Conservation (phyloP, 2,888 invertebrate species). For the Pachliopta kotzebuea region DNA sequence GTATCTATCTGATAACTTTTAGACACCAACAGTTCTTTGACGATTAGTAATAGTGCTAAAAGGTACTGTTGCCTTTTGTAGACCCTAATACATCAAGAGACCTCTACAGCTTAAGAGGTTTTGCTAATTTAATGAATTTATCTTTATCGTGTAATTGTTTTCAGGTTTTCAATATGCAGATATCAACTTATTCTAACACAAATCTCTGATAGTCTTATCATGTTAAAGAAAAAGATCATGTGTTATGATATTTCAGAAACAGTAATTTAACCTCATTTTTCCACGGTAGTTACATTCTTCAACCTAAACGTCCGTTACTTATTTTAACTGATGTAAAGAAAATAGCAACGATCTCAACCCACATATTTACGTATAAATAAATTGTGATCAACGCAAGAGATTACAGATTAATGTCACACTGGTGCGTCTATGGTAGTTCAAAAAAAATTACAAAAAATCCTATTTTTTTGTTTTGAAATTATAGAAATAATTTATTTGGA, state of each 20-base stretch:
- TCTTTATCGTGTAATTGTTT: too few species aligned
- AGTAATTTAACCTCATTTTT: conserved; percentile 25
- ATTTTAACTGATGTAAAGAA: conserved; percentile 25
- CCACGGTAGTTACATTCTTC: conserved; percentile 15
- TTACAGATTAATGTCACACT: conserved; percentile 7
- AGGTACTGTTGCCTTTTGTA: too few species aligned
- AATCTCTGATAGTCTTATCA: too few species aligned
- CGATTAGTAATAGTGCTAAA: too few species aligned
- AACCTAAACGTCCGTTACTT: conserved; percentile 20
- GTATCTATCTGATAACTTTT: not conserved
- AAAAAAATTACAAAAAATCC: not conserved
- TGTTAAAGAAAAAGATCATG: not conserved
- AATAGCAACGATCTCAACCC: conserved; percentile 26
- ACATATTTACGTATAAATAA: conserved; percentile 26
- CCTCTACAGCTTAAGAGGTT: too few species aligned
- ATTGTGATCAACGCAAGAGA: conserved; percentile 24
- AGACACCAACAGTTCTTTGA: too few species aligned
- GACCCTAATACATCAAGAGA: too few species aligned
- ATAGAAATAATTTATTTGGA: too few species aligned
- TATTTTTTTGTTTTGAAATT: not conserved
- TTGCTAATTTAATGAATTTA: too few species aligned
- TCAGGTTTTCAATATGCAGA: too few species aligned
- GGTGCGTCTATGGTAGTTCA: not conserved
- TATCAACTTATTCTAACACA: too few species aligned
- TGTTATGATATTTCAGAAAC: not conserved